Evolutionary conservation across 1,140 invertebrate genomes (phyloP), one percentile per base, ranked within the genome.

Genomic region (Lanistes nyassanus): DNA sequence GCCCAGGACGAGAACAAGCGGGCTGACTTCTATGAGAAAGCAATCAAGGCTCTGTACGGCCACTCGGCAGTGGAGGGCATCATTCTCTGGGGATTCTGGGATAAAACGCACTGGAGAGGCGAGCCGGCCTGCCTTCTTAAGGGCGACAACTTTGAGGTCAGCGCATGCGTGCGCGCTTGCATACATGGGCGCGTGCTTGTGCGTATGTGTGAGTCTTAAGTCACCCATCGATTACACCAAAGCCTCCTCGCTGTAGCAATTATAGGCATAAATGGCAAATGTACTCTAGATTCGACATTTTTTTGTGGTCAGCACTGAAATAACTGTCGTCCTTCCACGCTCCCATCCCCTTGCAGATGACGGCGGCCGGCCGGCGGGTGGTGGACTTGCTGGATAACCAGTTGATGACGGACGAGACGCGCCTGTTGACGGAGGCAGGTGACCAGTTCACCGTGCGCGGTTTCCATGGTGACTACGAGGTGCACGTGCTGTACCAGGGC

Each of bases 41-140:
- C 80, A 0, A 68, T 86, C 19, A 77, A 77, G 3, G 72, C 84
- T 13, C 80, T 76, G 62, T 85, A 81, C 73, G 82, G 82, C 69
- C 84, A 85, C 66, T 80, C 80, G n/a, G 76, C 78, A 0, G 81
- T 86, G 26, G 73, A 84, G 42, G 85, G 83, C 19, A 71, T 86
- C 16, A 21, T 85, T 9, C 72, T 86, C 69, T 86, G 85, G 85
- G 85, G 83, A 9, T 84, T 84, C 80, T 86, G 83, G 83, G 81
- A 84, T 34, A 34, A 74, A 39, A 39, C 31, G n/a, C 62, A 75
- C 68, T 66, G 67, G 58, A 23, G 77, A 29, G 39, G 42, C 21
- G 47, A 55, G 66, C 39, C 39, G 31, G 70, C 55, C 9, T 13
- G 69, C 16, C 64, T 77, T 13, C 69, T 77, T 5, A 55, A 37